Base-by-base conservation (phyloP, 2,113 vertebrate genomes). In the Mustela nigripes region DNA sequence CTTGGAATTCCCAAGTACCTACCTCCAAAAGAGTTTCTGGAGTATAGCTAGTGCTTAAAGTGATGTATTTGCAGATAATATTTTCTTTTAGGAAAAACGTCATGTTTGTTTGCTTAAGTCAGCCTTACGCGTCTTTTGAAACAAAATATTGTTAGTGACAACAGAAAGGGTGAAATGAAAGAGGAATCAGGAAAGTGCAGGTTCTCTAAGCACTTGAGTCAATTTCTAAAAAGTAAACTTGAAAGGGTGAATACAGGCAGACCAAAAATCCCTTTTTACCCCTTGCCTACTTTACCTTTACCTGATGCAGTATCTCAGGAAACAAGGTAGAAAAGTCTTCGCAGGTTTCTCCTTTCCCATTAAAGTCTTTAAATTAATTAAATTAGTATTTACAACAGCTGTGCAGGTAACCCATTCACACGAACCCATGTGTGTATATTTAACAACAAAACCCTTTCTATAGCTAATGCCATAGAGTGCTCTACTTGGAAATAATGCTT, bases 21-120 rank as follows among this genome's bases (percentile, higher is more conserved):
- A 86, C 22, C n/a, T 93, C 85, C 50, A 65, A 79, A 80, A 81
- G 56, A 79, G 45, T 18, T 95, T 93, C 22, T 95, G 90, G 63
- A 94, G 53, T 42, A 28, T 8, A 92, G 74, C 67, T 76, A 96
- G 62, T 82, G 69, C 19, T 76, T 95, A 48, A 93, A 93, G 53
- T 73, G 63, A 94, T 45, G 93, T 11, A 92, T 39, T 90, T 85
- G 89, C 45, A 92, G 45, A 92, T n/a, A 76, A 63, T 48, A 82
- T 63, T 89, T 95, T 95, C 50, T 28, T 92, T 79, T 83, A 79
- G 78, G 60, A 73, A 97, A 97, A 95, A 88, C 26, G 94, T n/a
- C 33, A 45, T 14, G n/a, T 95, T 96, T 93, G 33, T 95, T 96
- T 91, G 45, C 63, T 73, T 83, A 88, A 83, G 36, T 84, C 33